phyloP scores from a whole-genome alignment of 1,140 invertebrate species.

The Chymomyza costata region DNA sequence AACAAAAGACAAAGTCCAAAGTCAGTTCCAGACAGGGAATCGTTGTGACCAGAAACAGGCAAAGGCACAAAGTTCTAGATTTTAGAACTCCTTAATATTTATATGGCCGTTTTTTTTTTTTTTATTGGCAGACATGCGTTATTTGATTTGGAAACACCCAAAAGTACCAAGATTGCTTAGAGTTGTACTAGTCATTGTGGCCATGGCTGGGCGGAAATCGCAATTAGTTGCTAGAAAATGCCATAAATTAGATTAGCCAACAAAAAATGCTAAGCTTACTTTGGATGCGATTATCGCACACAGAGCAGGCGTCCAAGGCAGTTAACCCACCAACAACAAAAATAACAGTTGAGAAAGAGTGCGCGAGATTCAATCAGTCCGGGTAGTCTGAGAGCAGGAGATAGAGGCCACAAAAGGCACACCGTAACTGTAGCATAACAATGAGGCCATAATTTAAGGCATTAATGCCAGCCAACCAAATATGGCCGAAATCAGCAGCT shows the following conservation, averaged over 20 bases:
- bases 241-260: conserved; percentile 66
- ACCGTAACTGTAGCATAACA: conserved; percentile 30
- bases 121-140: conserved; percentile 53
- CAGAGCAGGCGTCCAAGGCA: background rate
- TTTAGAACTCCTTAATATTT: conserved; percentile 46
- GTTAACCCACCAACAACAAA: background rate
- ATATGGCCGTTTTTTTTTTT: conserved; percentile 35
- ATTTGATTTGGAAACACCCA: too few relatives aligned
- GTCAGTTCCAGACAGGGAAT: conserved; percentile 42
- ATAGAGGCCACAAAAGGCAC: background rate
- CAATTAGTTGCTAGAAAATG: conserved; percentile 66
- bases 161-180: too few relatives aligned
- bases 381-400: background rate
- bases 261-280: conserved; percentile 46
- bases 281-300: conserved; percentile 47
- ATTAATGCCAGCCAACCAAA: conserved; percentile 34
- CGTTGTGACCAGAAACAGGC: conserved; percentile 12
- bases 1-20: conserved; percentile 44
- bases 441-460: conserved; percentile 67
- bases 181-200: too few relatives aligned
- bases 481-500: conserved; percentile 54
- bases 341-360: too few relatives aligned
- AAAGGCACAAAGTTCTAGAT: conserved; percentile 30
- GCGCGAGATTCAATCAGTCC: too few relatives aligned
- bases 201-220: conserved; percentile 46